phyloP scores from a whole-genome alignment of 2,113 vertebrate species.

The Syngnathus scovelli region DNA sequence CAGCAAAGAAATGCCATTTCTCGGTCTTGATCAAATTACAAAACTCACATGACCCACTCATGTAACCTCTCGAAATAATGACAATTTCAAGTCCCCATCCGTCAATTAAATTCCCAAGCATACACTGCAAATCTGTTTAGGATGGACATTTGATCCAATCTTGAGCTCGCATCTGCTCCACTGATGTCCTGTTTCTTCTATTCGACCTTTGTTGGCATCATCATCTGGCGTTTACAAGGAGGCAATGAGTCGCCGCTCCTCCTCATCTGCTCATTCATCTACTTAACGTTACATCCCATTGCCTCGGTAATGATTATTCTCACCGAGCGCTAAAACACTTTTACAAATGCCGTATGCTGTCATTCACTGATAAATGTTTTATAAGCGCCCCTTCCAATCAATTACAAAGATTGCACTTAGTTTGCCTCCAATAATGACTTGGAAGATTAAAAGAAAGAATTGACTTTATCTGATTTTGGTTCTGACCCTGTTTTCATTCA shows the following conservation, averaged over 20 bases:
- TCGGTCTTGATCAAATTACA: neutral
- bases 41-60: neutral
- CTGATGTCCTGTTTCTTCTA: conserved; percentile 40
- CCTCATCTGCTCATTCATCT: conserved; percentile 49
- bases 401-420: neutral
- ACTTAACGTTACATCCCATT: conserved; percentile 38
- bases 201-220: conserved; percentile 37
- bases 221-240: conserved; percentile 63
- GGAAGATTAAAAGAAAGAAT: neutral
- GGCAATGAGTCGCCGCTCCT: conserved; percentile 60
- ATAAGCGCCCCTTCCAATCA: conserved; percentile 1
- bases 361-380: conserved; percentile 13
- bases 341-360: conserved; percentile 43
- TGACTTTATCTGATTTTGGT: neutral
- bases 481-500: neutral
- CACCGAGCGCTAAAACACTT: conserved; percentile 38
- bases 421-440: neutral
- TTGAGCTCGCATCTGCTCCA: conserved; percentile 47
- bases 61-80: neutral
- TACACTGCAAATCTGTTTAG: conserved; percentile 54
- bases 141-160: conserved; percentile 61
- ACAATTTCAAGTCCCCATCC: conserved; percentile 12
- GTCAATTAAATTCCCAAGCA: conserved; percentile 47
- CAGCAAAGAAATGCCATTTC: neutral
- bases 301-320: conserved; percentile 12